phyloP scores from a whole-genome alignment of 1,140 invertebrate species.

The Lanistes nyassanus region DNA sequence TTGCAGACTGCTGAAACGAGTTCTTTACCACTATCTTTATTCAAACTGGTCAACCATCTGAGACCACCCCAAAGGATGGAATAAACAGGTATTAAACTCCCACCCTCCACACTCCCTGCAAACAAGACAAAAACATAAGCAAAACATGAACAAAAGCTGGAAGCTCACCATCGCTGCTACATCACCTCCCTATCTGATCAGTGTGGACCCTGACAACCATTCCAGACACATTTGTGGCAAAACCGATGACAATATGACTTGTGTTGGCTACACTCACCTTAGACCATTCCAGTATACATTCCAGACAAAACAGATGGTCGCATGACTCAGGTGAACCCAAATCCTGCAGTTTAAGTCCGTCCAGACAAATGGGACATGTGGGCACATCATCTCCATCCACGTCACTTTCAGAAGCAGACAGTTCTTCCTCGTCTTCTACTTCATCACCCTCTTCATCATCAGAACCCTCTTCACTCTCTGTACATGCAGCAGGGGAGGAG shows the following conservation, averaged over 20 bases:
- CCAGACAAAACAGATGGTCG: constrained; percentile 88
- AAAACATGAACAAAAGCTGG: no score
- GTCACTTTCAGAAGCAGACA: constrained; percentile 35
- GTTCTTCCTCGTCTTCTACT: constrained; percentile 34
- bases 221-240: background rate
- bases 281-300: constrained; percentile 91
- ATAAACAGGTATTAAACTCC: no score
- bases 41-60: no score
- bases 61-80: no score
- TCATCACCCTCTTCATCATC: constrained; percentile 22
- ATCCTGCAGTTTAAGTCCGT: constrained; percentile 74
- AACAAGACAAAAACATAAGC: no score
- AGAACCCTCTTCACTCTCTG: constrained; percentile 31
- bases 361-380: constrained; percentile 82
- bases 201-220: no score
- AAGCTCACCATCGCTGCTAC: no score
- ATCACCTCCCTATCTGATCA: no score
- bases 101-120: no score
- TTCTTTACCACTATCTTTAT: no score
- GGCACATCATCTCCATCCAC: constrained; percentile 74
- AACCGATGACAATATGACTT: background rate
- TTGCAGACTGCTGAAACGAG: no score
- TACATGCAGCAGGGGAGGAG: constrained; percentile 36
- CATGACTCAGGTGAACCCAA: constrained; percentile 86
- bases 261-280: constrained; percentile 69